These are phyloP conservation scores for Aythya baeri DNA, from an alignment of 2,113 vertebrate species.

Conservation along the genomic window DNA sequence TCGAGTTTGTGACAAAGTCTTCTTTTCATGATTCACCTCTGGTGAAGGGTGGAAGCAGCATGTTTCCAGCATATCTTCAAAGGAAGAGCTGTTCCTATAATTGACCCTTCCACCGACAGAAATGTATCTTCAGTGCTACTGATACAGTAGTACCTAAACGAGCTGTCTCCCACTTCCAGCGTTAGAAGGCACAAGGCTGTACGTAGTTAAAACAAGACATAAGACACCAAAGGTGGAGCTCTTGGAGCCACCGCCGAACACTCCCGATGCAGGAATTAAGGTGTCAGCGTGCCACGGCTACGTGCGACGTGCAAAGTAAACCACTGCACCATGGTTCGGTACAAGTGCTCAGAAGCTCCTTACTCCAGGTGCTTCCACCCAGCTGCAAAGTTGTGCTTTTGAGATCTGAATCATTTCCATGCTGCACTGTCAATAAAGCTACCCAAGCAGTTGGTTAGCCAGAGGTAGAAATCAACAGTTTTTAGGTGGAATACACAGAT, in stretches of 20 bases:
- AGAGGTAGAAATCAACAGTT: neutral
- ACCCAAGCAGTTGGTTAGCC: neutral
- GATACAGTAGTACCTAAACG: neutral
- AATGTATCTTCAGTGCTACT: neutral
- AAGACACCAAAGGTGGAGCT: neutral
- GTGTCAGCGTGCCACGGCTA: neutral
- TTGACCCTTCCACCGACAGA: constrained; percentile 9
- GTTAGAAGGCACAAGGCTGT: neutral
- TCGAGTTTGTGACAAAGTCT: neutral
- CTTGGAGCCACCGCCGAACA: neutral
- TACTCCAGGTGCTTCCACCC: neutral
- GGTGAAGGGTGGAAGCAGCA: constrained; percentile 12
- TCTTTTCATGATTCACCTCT: neutral
- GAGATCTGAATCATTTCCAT: neutral
- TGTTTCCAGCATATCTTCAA: neutral
- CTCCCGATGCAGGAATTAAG: fast-evolving
- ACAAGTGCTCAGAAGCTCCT: neutral
- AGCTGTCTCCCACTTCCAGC: neutral
- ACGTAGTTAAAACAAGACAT: neutral
- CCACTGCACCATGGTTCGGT: neutral
- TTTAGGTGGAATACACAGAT: neutral
- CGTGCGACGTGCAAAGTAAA: neutral
- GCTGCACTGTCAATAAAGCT: neutral
- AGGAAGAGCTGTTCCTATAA: constrained; percentile 4
- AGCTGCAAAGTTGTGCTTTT: neutral